Base-by-base conservation (phyloP, 2,888 invertebrate genomes). In the Diplolepis rosae region DNA sequence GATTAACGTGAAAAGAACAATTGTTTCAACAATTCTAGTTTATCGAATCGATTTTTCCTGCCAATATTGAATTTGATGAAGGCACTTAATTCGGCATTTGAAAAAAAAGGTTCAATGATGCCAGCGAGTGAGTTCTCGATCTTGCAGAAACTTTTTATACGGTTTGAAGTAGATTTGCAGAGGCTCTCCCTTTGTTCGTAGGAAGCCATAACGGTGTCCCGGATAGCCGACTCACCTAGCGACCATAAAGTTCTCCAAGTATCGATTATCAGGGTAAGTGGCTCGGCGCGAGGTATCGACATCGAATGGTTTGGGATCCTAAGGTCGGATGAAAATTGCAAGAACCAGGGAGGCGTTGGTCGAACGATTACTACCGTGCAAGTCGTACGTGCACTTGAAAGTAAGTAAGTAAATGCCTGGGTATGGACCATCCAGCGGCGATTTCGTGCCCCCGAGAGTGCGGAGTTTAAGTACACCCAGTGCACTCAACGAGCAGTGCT, bases 401-500 rank as follows among this genome's bases (percentile, higher is more conserved):
- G n/a, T n/a, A 28, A 27, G 51, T 52, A 52, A 52, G 51, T 52
- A 52, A n/a, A 27, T 45, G 18, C 32, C 5, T 56, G 35, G 56
- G 35, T 35, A 61, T 61, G 61, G 61, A 61, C 39, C 61, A 61
- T 61, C 61, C 61, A 22, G 35, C 24, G 69, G 48, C 54, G 52
- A 42, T 50, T 65, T 56, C 39, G 66, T 70, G 39, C 28, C 56
- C 51, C 50, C 65, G 24, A 67, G 67, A 56, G 67, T 35, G 15
- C n/a, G 24, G 50, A 45, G 30, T 28, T 48, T 66, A 67, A 65
- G 66, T 56, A 45, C 71, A 39, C 54, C 51, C 66, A 56, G 66
- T 65, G 42, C 67, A 67, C 67, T 71, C 54, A 66, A 66, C 52
- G 70, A 67, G 67, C 39, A 61, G 61, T 61, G n/a, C 56, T 56